Evolutionary conservation across 2,797 vertebrate species (phyloP).

Genomic region (Gephyroberyx darwinii): DNA sequence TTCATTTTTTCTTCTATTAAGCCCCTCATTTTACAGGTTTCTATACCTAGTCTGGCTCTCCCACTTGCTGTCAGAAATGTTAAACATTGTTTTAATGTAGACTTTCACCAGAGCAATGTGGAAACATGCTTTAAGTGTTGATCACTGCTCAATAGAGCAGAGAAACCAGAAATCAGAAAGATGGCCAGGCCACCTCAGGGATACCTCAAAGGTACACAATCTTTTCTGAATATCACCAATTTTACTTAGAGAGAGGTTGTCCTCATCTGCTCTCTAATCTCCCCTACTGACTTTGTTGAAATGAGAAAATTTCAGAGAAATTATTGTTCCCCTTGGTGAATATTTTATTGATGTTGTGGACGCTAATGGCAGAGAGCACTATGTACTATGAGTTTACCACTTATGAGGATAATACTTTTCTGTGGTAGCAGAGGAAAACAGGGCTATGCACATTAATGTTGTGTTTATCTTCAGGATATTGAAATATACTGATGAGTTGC

Average conservation of each 20-base stretch:
- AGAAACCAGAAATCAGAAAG: slow-evolving; percentile 38
- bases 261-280: slow-evolving; percentile 14
- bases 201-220: slow-evolving; percentile 33
- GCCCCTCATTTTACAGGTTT: slow-evolving; percentile 1
- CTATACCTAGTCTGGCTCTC: not conserved
- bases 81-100: not conserved
- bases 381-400: not conserved
- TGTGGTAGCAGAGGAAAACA: not conserved
- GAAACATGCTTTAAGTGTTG: slow-evolving; percentile 30
- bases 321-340: not conserved
- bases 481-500: too few species aligned
- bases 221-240: not conserved
- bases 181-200: slow-evolving; percentile 63
- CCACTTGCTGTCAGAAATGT: not conserved
- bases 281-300: slow-evolving; percentile 4
- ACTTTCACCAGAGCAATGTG: slow-evolving; percentile 17
- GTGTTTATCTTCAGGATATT: too few species aligned
- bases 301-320: not conserved
- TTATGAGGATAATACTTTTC: not conserved
- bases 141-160: slow-evolving; percentile 7
- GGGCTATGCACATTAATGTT: too few species aligned
- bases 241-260: not conserved
- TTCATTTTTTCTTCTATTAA: slow-evolving; percentile 7
- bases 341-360: slow-evolving; percentile 5
- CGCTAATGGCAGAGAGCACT: not conserved